Percentiles rank a stretch among this genome's conserved stretches.
These are phyloP conservation scores for Sinelater perroti DNA, from an alignment of 2,888 invertebrate species.

Conservation along the genomic window DNA sequence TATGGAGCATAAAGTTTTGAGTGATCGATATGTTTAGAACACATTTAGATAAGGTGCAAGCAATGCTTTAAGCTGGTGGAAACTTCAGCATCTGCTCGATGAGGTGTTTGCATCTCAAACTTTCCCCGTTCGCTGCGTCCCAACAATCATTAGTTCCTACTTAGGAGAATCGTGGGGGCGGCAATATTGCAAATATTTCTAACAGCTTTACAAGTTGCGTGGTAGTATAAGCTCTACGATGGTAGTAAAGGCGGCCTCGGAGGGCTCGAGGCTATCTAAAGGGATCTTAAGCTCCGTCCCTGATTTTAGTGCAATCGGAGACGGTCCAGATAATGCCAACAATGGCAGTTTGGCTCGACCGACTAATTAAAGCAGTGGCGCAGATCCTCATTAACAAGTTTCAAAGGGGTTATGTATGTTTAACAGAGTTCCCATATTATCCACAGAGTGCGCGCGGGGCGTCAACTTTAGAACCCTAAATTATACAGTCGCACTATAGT, in stretches of 20 bases:
- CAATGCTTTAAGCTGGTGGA: background rate
- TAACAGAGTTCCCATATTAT: constrained; percentile 21
- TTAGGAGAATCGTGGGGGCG: background rate
- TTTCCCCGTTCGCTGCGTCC: constrained; percentile 3
- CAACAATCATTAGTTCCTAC: constrained; percentile 5
- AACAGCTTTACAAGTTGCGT: constrained; percentile 17
- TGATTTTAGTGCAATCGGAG: constrained; percentile 37
- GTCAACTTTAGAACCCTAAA: constrained; percentile 18
- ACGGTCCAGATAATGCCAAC: constrained; percentile 23
- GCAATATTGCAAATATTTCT: constrained; percentile 15
- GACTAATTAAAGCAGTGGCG: constrained; percentile 22
- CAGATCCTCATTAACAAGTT: constrained; percentile 18
- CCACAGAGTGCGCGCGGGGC: background rate
- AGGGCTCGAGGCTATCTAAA: constrained; percentile 14
- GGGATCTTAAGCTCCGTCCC: constrained; percentile 24
- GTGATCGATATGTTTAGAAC: too few species aligned
- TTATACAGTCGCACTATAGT: constrained; percentile 15
- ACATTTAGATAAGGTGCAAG: background rate
- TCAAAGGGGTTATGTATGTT: constrained; percentile 21
- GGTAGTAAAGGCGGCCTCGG: constrained; percentile 9
- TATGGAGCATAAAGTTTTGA: too few species aligned
- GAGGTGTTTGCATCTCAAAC: constrained; percentile 13
- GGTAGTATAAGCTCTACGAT: constrained; percentile 8
- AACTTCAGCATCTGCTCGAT: constrained; percentile 6
- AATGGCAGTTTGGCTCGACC: constrained; percentile 20